phyloP scores from a whole-genome alignment of 2,888 invertebrate species.

The Idaea dimidiata region DNA sequence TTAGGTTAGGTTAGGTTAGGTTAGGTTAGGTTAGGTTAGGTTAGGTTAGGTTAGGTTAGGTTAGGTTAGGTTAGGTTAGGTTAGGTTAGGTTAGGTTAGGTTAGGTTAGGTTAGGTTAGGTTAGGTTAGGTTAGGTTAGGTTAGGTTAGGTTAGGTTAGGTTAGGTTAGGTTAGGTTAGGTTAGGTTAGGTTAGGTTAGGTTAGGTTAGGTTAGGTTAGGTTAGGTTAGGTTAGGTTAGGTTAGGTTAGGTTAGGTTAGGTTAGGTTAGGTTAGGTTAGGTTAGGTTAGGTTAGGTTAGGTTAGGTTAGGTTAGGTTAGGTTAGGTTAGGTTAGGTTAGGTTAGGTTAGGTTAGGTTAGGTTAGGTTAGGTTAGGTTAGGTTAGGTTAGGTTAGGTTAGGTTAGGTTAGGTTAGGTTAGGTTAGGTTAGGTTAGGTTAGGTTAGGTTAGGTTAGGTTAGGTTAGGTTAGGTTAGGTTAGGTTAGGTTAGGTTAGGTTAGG shows the following conservation, averaged over 20 bases:
- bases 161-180: slow-evolving; percentile 26
- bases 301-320: slow-evolving; percentile 14
- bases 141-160: slow-evolving; percentile 25
- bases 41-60: slow-evolving; percentile 21
- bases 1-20: slow-evolving; percentile 11
- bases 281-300: slow-evolving; percentile 14
- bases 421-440: slow-evolving; percentile 8
- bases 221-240: slow-evolving; percentile 20
- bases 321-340: slow-evolving; percentile 12
- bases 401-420: slow-evolving; percentile 8
- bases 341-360: slow-evolving; percentile 8
- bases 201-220: slow-evolving; percentile 29
- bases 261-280: slow-evolving; percentile 15
- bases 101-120: slow-evolving; percentile 17
- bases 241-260: slow-evolving; percentile 14
- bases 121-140: slow-evolving; percentile 26
- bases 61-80: slow-evolving; percentile 16
- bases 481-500: slow-evolving; percentile 15
- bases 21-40: slow-evolving; percentile 22
- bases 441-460: slow-evolving; percentile 13
- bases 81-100: slow-evolving; percentile 18
- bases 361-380: slow-evolving; percentile 8
- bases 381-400: slow-evolving; percentile 8
- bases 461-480: slow-evolving; percentile 26
- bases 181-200: slow-evolving; percentile 20